Percentiles rank a stretch among this genome's conserved stretches.
Conservation (phyloP, 53 echinoderm and acorn worm species). For the Apostichopus leukothele region DNA sequence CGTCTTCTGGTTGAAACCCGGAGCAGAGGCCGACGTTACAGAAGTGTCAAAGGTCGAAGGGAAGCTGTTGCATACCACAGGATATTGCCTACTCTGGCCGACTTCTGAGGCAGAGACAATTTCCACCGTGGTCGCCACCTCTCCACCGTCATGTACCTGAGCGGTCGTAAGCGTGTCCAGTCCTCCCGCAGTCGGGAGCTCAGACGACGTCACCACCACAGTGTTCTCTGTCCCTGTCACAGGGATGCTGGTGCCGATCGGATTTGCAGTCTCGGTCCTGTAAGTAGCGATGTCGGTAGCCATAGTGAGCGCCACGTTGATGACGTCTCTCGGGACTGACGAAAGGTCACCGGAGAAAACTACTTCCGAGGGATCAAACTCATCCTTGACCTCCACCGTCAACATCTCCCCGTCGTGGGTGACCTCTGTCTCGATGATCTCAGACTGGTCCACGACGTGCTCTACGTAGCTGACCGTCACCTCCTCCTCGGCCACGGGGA, state of each 20-base stretch:
- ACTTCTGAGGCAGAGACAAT: slow-evolving; percentile 18
- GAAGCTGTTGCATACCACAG: not conserved
- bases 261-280: slow-evolving; percentile 16
- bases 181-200: not conserved
- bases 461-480: slow-evolving; percentile 45
- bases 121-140: slow-evolving; percentile 15
- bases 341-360: slow-evolving; percentile 19
- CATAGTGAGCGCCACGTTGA: slow-evolving; percentile 41
- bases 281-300: slow-evolving; percentile 42
- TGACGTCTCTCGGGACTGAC: slow-evolving; percentile 38
- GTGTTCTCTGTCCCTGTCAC: not conserved
- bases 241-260: not conserved
- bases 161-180: not conserved
- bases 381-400: slow-evolving; percentile 39
- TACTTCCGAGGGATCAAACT: slow-evolving; percentile 14
- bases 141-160: slow-evolving; percentile 33
- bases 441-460: slow-evolving; percentile 27
- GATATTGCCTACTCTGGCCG: not conserved
- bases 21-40: not conserved
- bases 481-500: slow-evolving; percentile 25
- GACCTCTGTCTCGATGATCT: slow-evolving; percentile 19
- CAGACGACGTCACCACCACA: not conserved
- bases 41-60: not conserved
- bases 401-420: not conserved
- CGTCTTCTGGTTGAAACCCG: not conserved